Evolutionary conservation across 2,797 vertebrate species (phyloP).

Genomic region (Craterocephalus amniculus): DNA sequence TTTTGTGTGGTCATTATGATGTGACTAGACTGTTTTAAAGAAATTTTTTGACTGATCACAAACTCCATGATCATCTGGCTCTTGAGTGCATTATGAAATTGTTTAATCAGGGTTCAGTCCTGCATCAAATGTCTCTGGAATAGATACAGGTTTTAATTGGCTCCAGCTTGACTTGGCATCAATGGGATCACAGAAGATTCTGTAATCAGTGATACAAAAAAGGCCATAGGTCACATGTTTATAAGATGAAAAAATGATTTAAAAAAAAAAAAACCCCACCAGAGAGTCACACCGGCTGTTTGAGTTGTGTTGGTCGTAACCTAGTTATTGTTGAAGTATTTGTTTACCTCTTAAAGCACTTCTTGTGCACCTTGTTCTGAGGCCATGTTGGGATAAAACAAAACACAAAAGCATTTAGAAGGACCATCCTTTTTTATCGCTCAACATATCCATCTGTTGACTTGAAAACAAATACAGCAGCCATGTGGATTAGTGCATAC

Average conservation of each 20-base stretch:
- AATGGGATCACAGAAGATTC: too few species aligned
- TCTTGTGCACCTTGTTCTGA: too few species aligned
- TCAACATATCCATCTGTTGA: constrained; percentile 1
- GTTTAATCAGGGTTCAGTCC: neutral
- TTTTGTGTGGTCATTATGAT: neutral
- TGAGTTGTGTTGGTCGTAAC: too few species aligned
- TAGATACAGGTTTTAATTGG: neutral
- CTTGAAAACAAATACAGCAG: neutral
- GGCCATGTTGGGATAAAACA: neutral
- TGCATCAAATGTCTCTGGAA: neutral
- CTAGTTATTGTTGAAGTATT: too few species aligned
- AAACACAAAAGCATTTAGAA: neutral
- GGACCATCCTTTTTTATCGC: neutral
- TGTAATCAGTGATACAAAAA: neutral
- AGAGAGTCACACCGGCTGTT: too few species aligned
- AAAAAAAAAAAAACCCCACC: too few species aligned
- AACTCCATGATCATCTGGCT: neutral
- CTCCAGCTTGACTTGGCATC: neutral
- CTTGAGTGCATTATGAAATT: neutral
- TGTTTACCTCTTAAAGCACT: too few species aligned
- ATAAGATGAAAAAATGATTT: too few species aligned
- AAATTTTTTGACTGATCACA: neutral
- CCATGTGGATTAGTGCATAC: neutral
- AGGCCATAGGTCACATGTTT: neutral
- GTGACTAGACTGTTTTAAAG: neutral